Conservation (phyloP, 2,113 vertebrate genomes). For the Greenwoodochromis staneri region DNA sequence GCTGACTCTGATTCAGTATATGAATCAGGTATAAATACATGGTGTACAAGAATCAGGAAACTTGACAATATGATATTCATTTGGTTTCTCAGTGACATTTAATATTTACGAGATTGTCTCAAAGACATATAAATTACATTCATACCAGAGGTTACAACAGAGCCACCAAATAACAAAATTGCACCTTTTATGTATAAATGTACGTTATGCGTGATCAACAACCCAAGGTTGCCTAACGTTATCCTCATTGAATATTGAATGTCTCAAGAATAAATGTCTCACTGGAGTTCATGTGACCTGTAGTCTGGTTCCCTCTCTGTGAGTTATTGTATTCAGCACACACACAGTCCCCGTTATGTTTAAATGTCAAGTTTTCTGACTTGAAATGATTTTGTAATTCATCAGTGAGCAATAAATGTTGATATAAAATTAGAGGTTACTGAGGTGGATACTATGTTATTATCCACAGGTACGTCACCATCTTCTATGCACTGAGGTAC, state of each 20-base stretch:
- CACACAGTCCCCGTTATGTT: neutral
- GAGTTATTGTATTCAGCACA: neutral
- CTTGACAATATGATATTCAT: neutral
- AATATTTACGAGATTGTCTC: neutral
- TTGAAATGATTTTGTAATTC: neutral
- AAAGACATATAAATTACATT: neutral
- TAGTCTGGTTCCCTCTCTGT: neutral
- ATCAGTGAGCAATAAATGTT: neutral
- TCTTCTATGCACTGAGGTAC: constrained; percentile 91
- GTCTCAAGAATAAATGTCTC: neutral
- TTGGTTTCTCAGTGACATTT: neutral
- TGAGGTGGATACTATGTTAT: neutral
- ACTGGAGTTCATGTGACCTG: neutral
- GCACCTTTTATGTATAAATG: neutral
- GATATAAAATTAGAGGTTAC: neutral
- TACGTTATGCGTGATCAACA: neutral
- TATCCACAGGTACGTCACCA: constrained; percentile 78
- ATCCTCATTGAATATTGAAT: neutral
- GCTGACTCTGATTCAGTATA: neutral
- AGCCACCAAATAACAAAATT: neutral
- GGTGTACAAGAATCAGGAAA: neutral
- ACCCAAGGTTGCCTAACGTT: rapidly evolving
- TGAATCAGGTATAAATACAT: neutral
- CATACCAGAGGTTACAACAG: neutral
- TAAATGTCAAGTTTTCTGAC: neutral